Base-by-base conservation (phyloP, 2,797 vertebrate species). In the Chiroxiphia lanceolata region DNA sequence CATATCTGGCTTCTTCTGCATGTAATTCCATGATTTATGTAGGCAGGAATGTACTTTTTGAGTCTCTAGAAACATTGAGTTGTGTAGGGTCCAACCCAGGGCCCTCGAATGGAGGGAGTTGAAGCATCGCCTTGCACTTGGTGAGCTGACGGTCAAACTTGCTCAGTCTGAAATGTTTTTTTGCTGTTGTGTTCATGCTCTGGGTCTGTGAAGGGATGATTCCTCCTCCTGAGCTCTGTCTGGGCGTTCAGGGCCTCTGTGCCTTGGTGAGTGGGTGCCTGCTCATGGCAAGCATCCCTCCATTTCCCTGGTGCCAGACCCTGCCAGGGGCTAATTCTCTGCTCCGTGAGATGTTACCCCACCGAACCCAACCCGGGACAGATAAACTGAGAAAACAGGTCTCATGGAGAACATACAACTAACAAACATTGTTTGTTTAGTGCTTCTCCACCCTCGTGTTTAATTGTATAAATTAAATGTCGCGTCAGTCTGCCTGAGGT, bases 391-490 rank as follows among this genome's bases (percentile, higher is more conserved):
- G 90, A 94, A 84, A 95, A 84, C 47, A 89, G 68, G 95, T 75
- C 80, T 88, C 74, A 13, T 47, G 87, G 65, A 89, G 89, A 94
- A 63, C 88, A 91, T 48, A 65, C 95, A 91, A 90, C 84, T 85
- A 90, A 92, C 75, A 87, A 50, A 40, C 63, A 71, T 40, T 93
- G 69, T 88, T 96, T 96, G 93, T 96, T 96, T 97, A 94, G 89
- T 84, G 48, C 87, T 79, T 97, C 93, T 84, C 94, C 74, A 87
- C 94, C 95, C 87, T 91, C 64, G 2, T 36, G 48, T 88, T 94
- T 97, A 95, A 97, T 96, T 97, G 92, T 91, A 89, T 89, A 83
- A 94, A 94, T 96, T 95, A 94, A 97, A 72, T 94, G 96, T 97
- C 61, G 93, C 90, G 88, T 96, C 94, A 97, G 88, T 87, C 87